phyloP scores from a whole-genome alignment of 2,888 invertebrate genomes.

The Aporophyla lueneburgensis region DNA sequence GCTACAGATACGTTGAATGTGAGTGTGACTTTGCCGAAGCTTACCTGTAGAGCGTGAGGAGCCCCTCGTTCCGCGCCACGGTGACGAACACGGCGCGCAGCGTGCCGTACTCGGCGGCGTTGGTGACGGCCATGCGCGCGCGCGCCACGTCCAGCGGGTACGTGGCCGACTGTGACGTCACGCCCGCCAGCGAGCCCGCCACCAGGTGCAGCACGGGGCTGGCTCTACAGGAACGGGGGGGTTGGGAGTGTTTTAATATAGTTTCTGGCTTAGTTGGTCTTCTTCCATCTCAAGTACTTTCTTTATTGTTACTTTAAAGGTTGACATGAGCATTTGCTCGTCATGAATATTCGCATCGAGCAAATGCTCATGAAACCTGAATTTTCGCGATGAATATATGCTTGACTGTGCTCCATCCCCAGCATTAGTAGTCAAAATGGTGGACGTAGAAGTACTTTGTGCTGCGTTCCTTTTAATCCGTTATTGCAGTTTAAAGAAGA shows the following conservation, averaged over 20 bases:
- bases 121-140: constrained; percentile 99
- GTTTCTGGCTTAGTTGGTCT: background rate
- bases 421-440: background rate
- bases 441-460: too few relatives aligned
- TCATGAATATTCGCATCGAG: background rate
- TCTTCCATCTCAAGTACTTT: too few relatives aligned
- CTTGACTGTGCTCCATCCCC: background rate
- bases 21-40: too few relatives aligned
- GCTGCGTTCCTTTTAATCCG: too few relatives aligned
- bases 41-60: constrained; percentile 93
- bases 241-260: too few relatives aligned
- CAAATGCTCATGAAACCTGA: background rate
- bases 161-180: constrained; percentile 97
- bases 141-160: constrained; percentile 99
- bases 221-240: constrained; percentile 68
- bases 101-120: constrained; percentile 92
- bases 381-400: background rate
- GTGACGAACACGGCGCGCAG: constrained; percentile 92
- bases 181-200: constrained; percentile 98
- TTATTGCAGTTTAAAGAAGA: too few relatives aligned
- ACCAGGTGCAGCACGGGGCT: constrained; percentile 92
- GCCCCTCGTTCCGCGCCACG: constrained; percentile 95
- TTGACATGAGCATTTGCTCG: background rate
- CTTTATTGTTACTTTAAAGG: too few relatives aligned
- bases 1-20: too few relatives aligned